Conservation (phyloP, 2,113 vertebrate species). For the Eulemur rufifrons region DNA sequence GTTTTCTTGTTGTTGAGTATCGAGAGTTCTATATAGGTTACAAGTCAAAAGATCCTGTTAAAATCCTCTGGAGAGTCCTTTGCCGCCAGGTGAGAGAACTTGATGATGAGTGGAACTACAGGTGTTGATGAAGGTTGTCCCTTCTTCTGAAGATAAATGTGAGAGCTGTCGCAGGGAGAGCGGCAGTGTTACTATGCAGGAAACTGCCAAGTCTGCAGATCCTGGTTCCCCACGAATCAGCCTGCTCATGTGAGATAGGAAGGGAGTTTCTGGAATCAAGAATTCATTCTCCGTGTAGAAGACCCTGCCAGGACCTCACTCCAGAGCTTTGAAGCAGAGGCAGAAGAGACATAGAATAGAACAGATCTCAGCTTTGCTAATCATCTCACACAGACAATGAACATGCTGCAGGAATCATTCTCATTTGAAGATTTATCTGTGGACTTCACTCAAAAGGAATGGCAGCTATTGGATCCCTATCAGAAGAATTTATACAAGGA, state of each 20-base stretch:
- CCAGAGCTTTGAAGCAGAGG: background rate
- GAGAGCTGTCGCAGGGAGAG: too few relatives aligned
- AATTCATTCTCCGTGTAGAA: background rate
- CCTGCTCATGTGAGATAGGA: background rate
- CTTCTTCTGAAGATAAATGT: too few relatives aligned
- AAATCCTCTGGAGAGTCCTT: background rate
- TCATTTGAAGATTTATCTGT: constrained; percentile 72
- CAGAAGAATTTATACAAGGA: constrained; percentile 70
- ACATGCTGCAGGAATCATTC: constrained; percentile 16
- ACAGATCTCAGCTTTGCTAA: background rate
- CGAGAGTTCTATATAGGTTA: background rate
- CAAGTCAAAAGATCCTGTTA: background rate
- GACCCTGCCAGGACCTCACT: background rate
- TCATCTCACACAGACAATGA: background rate
- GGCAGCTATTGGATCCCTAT: constrained; percentile 52
- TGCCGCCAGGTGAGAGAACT: too few relatives aligned
- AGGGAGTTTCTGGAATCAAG: background rate
- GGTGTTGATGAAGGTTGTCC: too few relatives aligned
- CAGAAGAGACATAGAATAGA: background rate
- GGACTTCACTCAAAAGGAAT: constrained; percentile 67
- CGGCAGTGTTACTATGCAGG: too few relatives aligned
- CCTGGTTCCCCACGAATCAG: background rate
- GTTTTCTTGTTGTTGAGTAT: background rate
- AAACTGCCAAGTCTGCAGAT: background rate
- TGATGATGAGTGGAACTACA: too few relatives aligned